Evolutionary conservation across 2,888 invertebrate species (phyloP).

Genomic region (Pheosia tremula): DNA sequence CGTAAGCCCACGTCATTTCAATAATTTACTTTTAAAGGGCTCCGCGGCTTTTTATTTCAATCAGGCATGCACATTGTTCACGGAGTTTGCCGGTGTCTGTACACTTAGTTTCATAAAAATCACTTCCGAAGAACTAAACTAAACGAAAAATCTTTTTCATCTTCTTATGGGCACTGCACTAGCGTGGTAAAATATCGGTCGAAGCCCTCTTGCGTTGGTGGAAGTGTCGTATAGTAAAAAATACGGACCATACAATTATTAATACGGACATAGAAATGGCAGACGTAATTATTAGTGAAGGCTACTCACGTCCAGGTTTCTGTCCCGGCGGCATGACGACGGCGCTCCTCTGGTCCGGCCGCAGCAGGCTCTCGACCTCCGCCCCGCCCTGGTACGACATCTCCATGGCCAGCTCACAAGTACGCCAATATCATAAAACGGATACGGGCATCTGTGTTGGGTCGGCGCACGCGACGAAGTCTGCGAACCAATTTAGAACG

Average conservation of each 20-base stretch:
- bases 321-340: conserved; percentile 67
- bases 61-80: no score
- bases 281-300: not conserved
- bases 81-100: no score
- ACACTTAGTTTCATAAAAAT: not conserved
- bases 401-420: conserved; percentile 63
- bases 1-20: not conserved
- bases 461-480: conserved; percentile 32
- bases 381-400: conserved; percentile 75
- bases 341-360: conserved; percentile 66
- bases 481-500: conserved; percentile 44
- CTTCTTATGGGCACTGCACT: not conserved
- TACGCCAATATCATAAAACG: conserved; percentile 72
- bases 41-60: no score
- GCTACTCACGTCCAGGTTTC: conserved; percentile 59
- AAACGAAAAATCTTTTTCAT: no score
- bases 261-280: no score
- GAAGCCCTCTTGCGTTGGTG: no score
- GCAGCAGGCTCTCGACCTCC: conserved; percentile 77
- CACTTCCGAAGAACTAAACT: not conserved
- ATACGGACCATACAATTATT: no score
- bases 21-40: not conserved
- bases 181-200: no score
- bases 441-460: conserved; percentile 61
- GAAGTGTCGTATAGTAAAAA: no score